Base-by-base conservation (phyloP, 1,140 invertebrate species). In the Brachionus koreanus region DNA sequence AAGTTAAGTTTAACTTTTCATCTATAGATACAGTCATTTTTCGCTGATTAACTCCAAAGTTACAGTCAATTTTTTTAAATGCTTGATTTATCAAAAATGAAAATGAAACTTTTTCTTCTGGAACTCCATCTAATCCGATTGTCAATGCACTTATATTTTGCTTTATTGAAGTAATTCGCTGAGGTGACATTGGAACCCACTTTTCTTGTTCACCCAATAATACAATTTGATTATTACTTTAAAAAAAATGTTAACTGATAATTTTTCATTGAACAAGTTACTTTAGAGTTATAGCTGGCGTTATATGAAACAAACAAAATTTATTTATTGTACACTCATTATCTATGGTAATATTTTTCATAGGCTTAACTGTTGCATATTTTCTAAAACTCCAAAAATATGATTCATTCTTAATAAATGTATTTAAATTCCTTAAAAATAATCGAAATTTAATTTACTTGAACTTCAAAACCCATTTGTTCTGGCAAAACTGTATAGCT, bases 171-270 rank as follows among this genome's bases (percentile, higher is more conserved):
- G 35, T 39, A 43, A 79, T 23, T 35, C 76, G 16, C 10, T 79
- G 76, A 25, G 76, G 76, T 2, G 76, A 79, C 23, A 79, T 79
- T 61, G 76, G 76, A 33, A 79, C 19, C 76, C 76, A 79, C 57
- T 79, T 79, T 79, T 49, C 35, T 39, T 61, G 49, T 19, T 79
- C 76, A 33, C 76, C 76, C 33, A 79, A n/a, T 33, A 79, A 19
- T 13, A 79, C 49, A 29, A 79, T 43, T 79, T 79, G 33, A 63
- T 65, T 79, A n/a, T 16, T n/a, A 1, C 76, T 52, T 12, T 35
- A 25, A 52, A 77, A n/a, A 29, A 76, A 16, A 42, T n/a, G 23
- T 5, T 12, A 9, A 52, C 16, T 12, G n/a, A 4, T 7, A 5
- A 29, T 42, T 5, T 25, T 29, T 0, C 5, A 9, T 23, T 49